Evolutionary conservation across 37 sponge, comb jelly and placozoan species (phyloP).

Genomic region (Axinella damicornis): DNA sequence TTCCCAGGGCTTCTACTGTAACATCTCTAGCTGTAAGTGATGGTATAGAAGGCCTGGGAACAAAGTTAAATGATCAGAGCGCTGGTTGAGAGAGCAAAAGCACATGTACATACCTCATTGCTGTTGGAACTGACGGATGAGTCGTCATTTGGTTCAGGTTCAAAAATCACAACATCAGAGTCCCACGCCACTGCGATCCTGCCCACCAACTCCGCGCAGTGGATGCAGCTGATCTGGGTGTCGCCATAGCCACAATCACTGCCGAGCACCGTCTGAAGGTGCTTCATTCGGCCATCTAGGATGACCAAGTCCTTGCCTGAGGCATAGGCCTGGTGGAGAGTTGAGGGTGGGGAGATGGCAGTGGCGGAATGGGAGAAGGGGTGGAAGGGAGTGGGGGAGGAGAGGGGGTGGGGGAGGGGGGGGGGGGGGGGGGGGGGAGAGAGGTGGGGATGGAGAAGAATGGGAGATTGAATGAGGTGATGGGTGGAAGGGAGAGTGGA

Average conservation of each 20-base stretch:
- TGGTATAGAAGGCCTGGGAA: too few species aligned
- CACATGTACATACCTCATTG: slow-evolving; percentile 10
- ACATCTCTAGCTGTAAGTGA: too few species aligned
- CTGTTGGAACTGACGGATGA: not conserved
- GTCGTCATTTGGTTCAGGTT: slow-evolving; percentile 48
- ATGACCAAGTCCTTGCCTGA: slow-evolving; percentile 81
- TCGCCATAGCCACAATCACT: slow-evolving; percentile 47
- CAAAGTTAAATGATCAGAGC: too few species aligned
- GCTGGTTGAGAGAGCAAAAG: too few species aligned
- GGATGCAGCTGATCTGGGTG: slow-evolving; percentile 41
- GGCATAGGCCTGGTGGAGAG: slow-evolving; percentile 77
- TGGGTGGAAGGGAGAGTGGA: not conserved
- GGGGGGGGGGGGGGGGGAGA: too few species aligned
- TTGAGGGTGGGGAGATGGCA: too few species aligned
- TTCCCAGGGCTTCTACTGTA: too few species aligned
- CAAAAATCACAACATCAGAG: slow-evolving; percentile 64
- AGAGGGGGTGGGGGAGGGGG: not conserved
- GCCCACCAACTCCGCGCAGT: slow-evolving; percentile 66
- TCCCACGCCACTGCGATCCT: slow-evolving; percentile 82
- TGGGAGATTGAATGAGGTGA: not conserved
- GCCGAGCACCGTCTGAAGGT: slow-evolving; percentile 79
- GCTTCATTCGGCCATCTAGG: slow-evolving; percentile 57
- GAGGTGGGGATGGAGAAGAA: not conserved
- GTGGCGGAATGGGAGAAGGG: not conserved
- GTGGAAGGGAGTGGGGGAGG: not conserved